Base-by-base conservation (phyloP, 2,113 vertebrate species). In the Gyps fulvus region DNA sequence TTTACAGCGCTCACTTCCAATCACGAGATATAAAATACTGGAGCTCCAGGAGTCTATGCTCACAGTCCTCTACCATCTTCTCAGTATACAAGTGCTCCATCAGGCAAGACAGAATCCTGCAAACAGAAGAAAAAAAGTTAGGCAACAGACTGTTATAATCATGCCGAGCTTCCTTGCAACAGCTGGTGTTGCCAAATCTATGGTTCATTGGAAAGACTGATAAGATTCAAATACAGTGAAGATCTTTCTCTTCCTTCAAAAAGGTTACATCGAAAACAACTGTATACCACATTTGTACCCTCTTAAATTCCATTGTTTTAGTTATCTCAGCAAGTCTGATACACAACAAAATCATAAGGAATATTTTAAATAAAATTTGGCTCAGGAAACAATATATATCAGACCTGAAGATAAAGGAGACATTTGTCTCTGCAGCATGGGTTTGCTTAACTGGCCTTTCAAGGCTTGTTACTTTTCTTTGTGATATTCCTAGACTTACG, bases 1-100 rank as follows among this genome's bases (percentile, higher is more conserved):
- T 84, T 93, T 47, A 57, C 70, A 93, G 54, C 47, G 98, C 99
- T 98, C 90, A 99, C 99, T 99, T 99, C 99, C 99, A 99, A 84
- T 99, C 99, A 91, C 99, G 99, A 67, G 99, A 99, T 72, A 99
- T 99, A 79, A 99, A 99, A 97, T 99, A 99, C 71, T 99, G 99
- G 49, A 99, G 98, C 96, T 99, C 99, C 95, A 99, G 87, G n/a
- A 99, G 98, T 13, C 99, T 96, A 26, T 99, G 99, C 40, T 99
- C 99, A 98, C 99, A 99, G 55, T 99, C 99, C 92, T 99, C 99
- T 38, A 99, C 99, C 99, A 99, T 99, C 98, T 99, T 99, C 95
- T 99, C 99, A 3, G 99, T 99, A 95, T 99, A 99, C 67, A 99
- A 98, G 79, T 99, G 99, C 87, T 99, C 99, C 99, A 99, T 99